Conservation (phyloP, 2,113 vertebrate genomes). For the Aramus guarauna region DNA sequence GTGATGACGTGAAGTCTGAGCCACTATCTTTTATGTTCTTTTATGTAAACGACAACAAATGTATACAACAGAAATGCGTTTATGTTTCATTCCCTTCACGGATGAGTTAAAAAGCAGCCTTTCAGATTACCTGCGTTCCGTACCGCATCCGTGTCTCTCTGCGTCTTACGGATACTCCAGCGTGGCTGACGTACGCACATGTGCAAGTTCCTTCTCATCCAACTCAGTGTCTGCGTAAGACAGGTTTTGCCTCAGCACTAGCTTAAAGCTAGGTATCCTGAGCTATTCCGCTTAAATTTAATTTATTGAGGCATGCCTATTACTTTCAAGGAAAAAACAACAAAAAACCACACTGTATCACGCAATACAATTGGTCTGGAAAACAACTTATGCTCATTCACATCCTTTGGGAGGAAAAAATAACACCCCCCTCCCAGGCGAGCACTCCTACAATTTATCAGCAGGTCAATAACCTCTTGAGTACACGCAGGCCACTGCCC, state of each 20-base stretch:
- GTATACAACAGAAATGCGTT: background rate
- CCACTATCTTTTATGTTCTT: background rate
- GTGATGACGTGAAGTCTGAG: background rate
- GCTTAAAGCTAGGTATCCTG: background rate
- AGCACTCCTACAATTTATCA: background rate
- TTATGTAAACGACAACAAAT: background rate
- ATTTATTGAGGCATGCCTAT: background rate
- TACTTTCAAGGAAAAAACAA: background rate
- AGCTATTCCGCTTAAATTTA: background rate
- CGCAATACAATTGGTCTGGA: background rate
- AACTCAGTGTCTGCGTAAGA: background rate
- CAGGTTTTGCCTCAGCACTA: background rate
- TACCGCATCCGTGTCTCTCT: background rate
- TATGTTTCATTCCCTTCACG: background rate
- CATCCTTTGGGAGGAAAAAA: background rate
- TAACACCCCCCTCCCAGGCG: no score
- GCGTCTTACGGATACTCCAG: no score
- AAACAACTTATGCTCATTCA: background rate
- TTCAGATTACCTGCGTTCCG: background rate
- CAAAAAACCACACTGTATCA: background rate
- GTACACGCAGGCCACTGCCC: background rate
- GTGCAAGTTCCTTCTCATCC: background rate
- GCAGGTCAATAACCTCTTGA: background rate
- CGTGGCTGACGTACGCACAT: rapidly evolving
- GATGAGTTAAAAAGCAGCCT: background rate